Evolutionary conservation across 2,797 vertebrate species (phyloP).

Genomic region (Okamejei kenojei): DNA sequence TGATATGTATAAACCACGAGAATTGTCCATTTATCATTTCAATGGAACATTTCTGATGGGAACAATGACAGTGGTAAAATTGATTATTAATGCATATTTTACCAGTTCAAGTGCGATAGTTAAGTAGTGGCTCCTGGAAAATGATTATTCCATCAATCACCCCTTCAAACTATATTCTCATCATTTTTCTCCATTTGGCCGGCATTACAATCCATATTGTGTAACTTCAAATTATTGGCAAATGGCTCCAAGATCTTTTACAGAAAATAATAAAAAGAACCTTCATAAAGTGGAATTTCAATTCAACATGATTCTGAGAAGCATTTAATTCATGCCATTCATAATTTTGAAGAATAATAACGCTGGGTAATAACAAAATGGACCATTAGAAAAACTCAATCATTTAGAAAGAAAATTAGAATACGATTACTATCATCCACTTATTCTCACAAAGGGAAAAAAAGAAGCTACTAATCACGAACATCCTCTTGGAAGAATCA

Average conservation of each 20-base stretch:
- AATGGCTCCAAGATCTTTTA: neutral
- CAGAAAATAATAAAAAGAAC: neutral
- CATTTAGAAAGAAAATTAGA: neutral
- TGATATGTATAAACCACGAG: too few species aligned
- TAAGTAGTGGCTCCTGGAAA: neutral
- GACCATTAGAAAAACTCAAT: neutral
- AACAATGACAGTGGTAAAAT: neutral
- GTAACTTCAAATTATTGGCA: neutral
- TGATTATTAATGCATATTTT: neutral
- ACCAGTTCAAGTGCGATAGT: neutral
- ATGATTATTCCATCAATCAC: neutral
- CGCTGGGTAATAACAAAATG: neutral
- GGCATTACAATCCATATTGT: neutral
- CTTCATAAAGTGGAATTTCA: neutral
- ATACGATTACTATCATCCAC: neutral
- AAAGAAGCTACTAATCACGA: neutral
- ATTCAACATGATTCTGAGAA: neutral
- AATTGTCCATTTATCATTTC: too few species aligned
- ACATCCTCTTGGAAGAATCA: neutral
- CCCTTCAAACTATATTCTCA: neutral
- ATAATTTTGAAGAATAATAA: neutral
- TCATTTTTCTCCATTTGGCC: neutral
- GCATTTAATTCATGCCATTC: neutral
- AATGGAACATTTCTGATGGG: too few species aligned
- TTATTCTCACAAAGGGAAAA: neutral